Evolutionary conservation across 2,888 invertebrate genomes (phyloP), one percentile per base, ranked within the genome.

Genomic region (Andrena fulva): DNA sequence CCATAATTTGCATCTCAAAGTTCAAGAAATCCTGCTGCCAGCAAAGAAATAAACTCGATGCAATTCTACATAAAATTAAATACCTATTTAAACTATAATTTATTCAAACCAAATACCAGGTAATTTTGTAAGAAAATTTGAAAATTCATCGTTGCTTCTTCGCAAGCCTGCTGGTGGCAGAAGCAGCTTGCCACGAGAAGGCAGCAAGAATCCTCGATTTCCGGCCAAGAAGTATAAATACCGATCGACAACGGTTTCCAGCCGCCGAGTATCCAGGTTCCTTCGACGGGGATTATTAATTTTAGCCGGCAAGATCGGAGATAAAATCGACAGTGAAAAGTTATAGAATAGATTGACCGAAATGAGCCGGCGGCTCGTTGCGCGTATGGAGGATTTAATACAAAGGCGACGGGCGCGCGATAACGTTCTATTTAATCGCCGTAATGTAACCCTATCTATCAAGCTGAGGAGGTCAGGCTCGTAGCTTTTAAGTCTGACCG

Each of bases 391-490:
- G 67, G 27, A 54, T 75, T 42, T 63, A 68, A 74, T 62, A 74
- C 67, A 63, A 74, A 77, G 67, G n/a, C 20, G 24, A 50, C 31
- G 20, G 62, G 67, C 67, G 62, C 52, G 12, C 54, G 52, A 67
- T 74, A 74, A 78, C 52, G 29, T 74, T 74, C 60, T 67, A 50
- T 74, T 78, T 74, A 78, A 78, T 78, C 77, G 68, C 74, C 31
- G 31, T 74, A 78, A 78, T 62, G 67, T 67, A 68, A 74, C 42
- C 62, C 67, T 33, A 78, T 74, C 74, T 67, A 60, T 78, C 74
- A 77, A 29, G 20, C 16, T 2, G 10, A 6, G 35, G 20, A 24
- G 52, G 62, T 20, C 62, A 56, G 2, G 35, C 20, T 10, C 59
- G 60, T 74, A 42, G 16, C 52, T 48, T 78, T 60, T 24, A 67